Evolutionary conservation across 64 coral and sea anemone genomes (phyloP).

Genomic region (Acropora tenuis): DNA sequence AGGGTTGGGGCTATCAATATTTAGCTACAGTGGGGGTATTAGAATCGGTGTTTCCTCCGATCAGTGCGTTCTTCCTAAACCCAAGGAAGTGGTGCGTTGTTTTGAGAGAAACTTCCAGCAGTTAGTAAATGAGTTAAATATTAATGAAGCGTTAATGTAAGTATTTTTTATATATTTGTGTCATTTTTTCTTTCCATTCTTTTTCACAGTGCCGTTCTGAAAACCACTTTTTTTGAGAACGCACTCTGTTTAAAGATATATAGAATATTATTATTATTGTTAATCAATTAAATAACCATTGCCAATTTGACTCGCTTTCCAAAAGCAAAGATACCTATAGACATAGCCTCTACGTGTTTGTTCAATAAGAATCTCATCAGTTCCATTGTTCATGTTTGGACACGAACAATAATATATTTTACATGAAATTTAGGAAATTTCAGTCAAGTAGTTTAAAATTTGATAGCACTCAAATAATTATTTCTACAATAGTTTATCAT

Average conservation of each 20-base stretch:
- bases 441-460: too few species aligned
- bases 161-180: too few species aligned
- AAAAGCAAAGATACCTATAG: not conserved
- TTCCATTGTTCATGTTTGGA: not conserved
- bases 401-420: too few species aligned
- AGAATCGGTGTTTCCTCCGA: constrained; percentile 81
- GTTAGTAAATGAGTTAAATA: constrained; percentile 80
- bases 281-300: not conserved
- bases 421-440: not conserved
- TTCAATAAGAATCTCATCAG: not conserved
- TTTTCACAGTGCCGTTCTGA: too few species aligned
- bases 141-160: constrained; percentile 28
- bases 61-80: constrained; percentile 70
- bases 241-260: too few species aligned
- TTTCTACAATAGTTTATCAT: too few species aligned
- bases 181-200: too few species aligned
- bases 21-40: constrained; percentile 88
- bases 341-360: not conserved
- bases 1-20: constrained; percentile 90
- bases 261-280: too few species aligned
- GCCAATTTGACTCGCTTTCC: not conserved
- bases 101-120: constrained; percentile 82
- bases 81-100: constrained; percentile 52
- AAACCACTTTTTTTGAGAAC: too few species aligned
- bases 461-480: too few species aligned